Conservation (phyloP, 2,113 vertebrate genomes). For the Colinus virginianus region DNA sequence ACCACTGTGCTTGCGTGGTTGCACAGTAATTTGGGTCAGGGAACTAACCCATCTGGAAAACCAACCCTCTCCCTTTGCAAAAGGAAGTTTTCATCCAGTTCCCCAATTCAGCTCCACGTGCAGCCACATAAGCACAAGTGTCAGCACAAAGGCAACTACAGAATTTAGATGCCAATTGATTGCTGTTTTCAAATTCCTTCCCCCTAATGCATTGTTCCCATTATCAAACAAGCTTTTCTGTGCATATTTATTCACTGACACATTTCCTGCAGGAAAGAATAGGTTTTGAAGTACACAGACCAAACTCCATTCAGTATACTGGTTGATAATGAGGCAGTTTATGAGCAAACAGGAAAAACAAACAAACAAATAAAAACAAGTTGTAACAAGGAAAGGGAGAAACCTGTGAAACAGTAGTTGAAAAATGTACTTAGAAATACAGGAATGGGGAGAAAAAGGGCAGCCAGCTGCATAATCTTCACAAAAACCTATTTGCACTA, state of each 20-base stretch:
- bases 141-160: slow-evolving; percentile 45
- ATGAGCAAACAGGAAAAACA: too few relatives aligned
- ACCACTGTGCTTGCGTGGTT: background rate
- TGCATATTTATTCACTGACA: background rate
- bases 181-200: slow-evolving; percentile 20
- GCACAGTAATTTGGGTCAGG: slow-evolving; percentile 40
- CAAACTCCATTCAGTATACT: background rate
- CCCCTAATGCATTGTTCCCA: slow-evolving; percentile 20
- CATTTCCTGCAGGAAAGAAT: background rate
- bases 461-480: background rate
- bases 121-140: slow-evolving; percentile 45
- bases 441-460: background rate
- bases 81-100: slow-evolving; percentile 33
- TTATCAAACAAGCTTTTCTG: slow-evolving; percentile 8
- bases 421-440: background rate
- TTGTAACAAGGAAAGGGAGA: background rate
- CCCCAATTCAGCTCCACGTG: slow-evolving; percentile 3
- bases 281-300: background rate
- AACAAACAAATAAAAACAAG: background rate
- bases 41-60: slow-evolving; percentile 44
- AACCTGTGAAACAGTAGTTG: background rate
- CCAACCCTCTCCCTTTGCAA: slow-evolving; percentile 1
- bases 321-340: background rate
- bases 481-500: background rate
- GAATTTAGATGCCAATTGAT: slow-evolving; percentile 22